These are phyloP conservation scores for Antennarius striatus DNA, from an alignment of 2,113 vertebrate species.

Conservation along the genomic window DNA sequence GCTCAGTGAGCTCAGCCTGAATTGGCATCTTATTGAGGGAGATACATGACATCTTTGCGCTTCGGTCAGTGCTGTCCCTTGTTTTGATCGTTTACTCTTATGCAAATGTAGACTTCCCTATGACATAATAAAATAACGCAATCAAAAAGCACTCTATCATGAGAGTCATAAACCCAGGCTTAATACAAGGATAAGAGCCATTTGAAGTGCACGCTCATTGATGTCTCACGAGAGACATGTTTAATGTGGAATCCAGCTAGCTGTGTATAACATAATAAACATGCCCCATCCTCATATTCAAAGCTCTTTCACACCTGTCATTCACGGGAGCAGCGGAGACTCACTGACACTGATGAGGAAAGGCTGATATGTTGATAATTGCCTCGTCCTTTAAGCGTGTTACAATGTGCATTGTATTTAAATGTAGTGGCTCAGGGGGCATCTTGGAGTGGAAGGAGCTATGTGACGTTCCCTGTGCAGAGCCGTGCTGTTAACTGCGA, in stretches of 20 bases:
- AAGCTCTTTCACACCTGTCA: constrained; percentile 17
- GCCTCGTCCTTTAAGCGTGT: neutral
- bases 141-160: constrained; percentile 55
- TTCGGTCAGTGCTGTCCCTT: constrained; percentile 11
- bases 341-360: constrained; percentile 15
- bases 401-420: no score
- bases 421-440: neutral
- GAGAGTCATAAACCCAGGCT: constrained; percentile 48
- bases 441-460: constrained; percentile 5
- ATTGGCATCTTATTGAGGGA: constrained; percentile 38
- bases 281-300: neutral
- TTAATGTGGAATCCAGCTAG: constrained; percentile 46
- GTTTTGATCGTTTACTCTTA: constrained; percentile 36
- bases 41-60: constrained; percentile 30
- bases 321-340: constrained; percentile 7
- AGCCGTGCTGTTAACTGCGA: constrained; percentile 13
- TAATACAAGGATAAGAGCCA: constrained; percentile 56
- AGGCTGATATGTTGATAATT: constrained; percentile 5
- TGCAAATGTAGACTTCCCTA: constrained; percentile 36
- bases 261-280: constrained; percentile 28
- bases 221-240: constrained; percentile 54
- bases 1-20: constrained; percentile 23
- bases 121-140: constrained; percentile 45
- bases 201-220: constrained; percentile 61
- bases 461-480: constrained; percentile 2